phyloP scores from a whole-genome alignment of 1,140 invertebrate species.

The Elymnias hypermnestra region DNA sequence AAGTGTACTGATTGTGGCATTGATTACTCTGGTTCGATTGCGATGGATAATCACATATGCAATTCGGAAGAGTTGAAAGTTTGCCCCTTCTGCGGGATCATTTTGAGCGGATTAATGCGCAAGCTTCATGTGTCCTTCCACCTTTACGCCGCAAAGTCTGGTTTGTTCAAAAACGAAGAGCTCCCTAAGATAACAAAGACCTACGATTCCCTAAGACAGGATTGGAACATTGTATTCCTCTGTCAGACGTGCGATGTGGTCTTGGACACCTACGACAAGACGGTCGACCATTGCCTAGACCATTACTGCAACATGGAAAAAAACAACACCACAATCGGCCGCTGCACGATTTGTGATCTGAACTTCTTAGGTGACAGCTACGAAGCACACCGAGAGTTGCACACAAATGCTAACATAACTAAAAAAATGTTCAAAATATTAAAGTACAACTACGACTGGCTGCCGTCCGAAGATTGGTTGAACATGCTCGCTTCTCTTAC shows the following conservation, averaged over 20 bases:
- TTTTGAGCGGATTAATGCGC: conserved; percentile 25
- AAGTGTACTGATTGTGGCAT: conserved; percentile 22
- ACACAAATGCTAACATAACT: too few species aligned
- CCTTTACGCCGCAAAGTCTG: conserved; percentile 1
- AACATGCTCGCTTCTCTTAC: conserved; percentile 21
- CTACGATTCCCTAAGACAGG: conserved; percentile 18
- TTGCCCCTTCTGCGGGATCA: conserved; percentile 19
- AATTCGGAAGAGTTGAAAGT: conserved; percentile 10
- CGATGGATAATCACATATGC: conserved; percentile 19
- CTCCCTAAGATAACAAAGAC: conserved; percentile 22
- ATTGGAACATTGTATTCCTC: conserved; percentile 27
- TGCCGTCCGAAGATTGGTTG: conserved; percentile 22
- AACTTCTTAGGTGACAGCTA: conserved; percentile 13
- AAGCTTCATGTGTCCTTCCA: conserved; percentile 29
- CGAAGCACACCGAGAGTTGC: conserved; percentile 21
- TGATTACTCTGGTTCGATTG: conserved; percentile 5
- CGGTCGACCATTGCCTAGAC: conserved; percentile 29
- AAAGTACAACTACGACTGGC: conserved; percentile 18
- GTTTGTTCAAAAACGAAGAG: not conserved
- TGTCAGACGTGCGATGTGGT: conserved; percentile 24
- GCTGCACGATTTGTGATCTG: conserved; percentile 17
- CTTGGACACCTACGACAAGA: conserved; percentile 19
- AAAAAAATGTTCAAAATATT: conserved; percentile 30
- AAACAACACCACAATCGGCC: conserved; percentile 15
- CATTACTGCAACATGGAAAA: conserved; percentile 27